Evolutionary conservation across 1,140 invertebrate genomes (phyloP), one percentile per base, ranked within the genome.

Genomic region (Diploscapter pachys): DNA sequence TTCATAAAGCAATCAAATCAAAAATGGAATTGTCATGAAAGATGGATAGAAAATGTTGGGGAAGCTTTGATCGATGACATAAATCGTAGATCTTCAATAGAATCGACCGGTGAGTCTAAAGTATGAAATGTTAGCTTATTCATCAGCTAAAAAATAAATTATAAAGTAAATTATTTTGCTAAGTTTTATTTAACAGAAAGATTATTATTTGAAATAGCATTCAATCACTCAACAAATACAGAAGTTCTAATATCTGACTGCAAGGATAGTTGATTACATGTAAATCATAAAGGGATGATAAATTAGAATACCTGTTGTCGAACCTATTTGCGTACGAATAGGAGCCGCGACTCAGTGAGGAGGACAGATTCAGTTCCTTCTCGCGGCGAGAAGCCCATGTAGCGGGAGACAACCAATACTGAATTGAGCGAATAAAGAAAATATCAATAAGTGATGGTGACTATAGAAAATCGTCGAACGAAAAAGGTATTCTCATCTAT

Each of bases 341-440:
- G 73, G 74, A 72, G 31, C 78, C 78, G 52, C 72, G 71, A 61
- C 65, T 74, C 71, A 69, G 72, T 56, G 77, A 67, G n/a, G 71
- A 79, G 2, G 73, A 76, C 8, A 79, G 76, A 67, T 79, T 79
- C 31, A 79, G 9, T 63, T 79, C 78, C 77, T 79, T 79, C 63
- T 79, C 78, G 13, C 78, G 71, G 5, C 78, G 71, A 31, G 76
- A 78, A 4, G 76, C 76, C 78, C 78, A 79, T 4, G 78, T 79
- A 9, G 78, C 73, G 13, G 78, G 78, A 6, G 71, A 75, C 3
- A 79, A 74, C 78, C 78, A 79, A 51, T 79, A 79, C 78, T 76
- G 53, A 51, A 76, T 71, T 64, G 4, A 63, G 69, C 6, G 6
- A 31, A 31, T 31, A 31, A 31, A 31, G 31, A 31, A 31, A 31